Conservation (phyloP, 1,140 invertebrate species). For the Metopolophium dirhodum region DNA sequence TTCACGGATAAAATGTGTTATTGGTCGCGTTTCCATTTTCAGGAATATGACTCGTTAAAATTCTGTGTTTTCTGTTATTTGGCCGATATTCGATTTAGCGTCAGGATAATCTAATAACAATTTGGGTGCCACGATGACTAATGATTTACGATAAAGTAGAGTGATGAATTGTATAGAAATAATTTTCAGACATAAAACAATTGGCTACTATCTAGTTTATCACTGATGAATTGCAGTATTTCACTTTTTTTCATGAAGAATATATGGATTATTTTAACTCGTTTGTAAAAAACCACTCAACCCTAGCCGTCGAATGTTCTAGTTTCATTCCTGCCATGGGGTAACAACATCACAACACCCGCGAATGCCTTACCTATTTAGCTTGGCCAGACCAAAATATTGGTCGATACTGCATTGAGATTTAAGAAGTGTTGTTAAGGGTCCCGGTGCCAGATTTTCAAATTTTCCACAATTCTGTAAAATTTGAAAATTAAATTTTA, state of each 20-base stretch:
- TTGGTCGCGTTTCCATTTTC: conserved; percentile 76
- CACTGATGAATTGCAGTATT: conserved; percentile 95
- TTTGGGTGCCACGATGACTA: conserved; percentile 97
- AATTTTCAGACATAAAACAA: conserved; percentile 94
- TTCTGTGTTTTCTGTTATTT: conserved; percentile 85
- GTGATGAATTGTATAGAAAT: conserved; percentile 93
- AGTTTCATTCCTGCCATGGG: conserved; percentile 99
- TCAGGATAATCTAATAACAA: conserved; percentile 93
- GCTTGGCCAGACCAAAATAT: conserved; percentile 96
- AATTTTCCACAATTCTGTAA: too few species aligned
- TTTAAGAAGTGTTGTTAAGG: conserved; percentile 65
- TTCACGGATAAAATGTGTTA: conserved; percentile 75
- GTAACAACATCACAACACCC: conserved; percentile 91
- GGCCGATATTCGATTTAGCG: conserved; percentile 91
- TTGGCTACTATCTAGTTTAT: conserved; percentile 98
- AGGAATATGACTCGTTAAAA: conserved; percentile 79
- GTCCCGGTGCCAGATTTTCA: too few species aligned
- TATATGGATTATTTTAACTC: conserved; percentile 94
- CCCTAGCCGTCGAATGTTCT: conserved; percentile 94
- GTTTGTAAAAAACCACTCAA: conserved; percentile 96
- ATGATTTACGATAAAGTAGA: conserved; percentile 93
- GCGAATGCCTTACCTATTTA: conserved; percentile 96
- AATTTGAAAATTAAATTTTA: too few species aligned
- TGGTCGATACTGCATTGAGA: too few species aligned
- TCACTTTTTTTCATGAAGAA: conserved; percentile 88